A percentile compares a stretch with the other conserved stretches of the same genome.
phyloP scores from a whole-genome alignment of 53 echinoderm and acorn worm genomes.

The Henricia sp. region DNA sequence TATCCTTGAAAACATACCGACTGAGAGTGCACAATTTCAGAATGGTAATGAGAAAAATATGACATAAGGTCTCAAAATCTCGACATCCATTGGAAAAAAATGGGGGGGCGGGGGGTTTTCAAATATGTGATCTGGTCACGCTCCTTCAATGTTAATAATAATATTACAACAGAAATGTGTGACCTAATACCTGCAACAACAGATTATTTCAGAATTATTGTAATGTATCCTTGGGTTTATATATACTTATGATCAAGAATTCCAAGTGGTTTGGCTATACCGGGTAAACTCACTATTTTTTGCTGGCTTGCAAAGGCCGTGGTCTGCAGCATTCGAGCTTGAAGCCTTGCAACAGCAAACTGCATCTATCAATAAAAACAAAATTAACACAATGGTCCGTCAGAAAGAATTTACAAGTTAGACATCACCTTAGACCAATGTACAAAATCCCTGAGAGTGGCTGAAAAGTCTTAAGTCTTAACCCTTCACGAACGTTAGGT shows the following conservation, averaged over 20 bases:
- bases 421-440: no score
- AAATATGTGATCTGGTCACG: not conserved
- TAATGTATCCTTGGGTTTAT: no score
- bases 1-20: no score
- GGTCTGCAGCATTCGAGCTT: conserved; percentile 66
- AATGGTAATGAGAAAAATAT: no score
- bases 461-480: no score
- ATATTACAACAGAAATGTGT: no score
- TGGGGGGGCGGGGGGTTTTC: not conserved
- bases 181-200: not conserved
- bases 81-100: no score
- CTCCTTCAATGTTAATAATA: not conserved
- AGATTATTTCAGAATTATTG: not conserved
- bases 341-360: conserved; percentile 55
- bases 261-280: not conserved
- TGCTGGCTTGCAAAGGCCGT: conserved; percentile 61
- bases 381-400: not conserved
- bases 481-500: no score
- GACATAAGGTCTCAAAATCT: no score
- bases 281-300: conserved; percentile 11
- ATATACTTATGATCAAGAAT: not conserved
- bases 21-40: no score
- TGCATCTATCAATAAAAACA: conserved; percentile 53
- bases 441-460: no score
- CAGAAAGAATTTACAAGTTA: no score